Conservation (phyloP, 1,140 invertebrate species). For the Drosophila aff. region DNA sequence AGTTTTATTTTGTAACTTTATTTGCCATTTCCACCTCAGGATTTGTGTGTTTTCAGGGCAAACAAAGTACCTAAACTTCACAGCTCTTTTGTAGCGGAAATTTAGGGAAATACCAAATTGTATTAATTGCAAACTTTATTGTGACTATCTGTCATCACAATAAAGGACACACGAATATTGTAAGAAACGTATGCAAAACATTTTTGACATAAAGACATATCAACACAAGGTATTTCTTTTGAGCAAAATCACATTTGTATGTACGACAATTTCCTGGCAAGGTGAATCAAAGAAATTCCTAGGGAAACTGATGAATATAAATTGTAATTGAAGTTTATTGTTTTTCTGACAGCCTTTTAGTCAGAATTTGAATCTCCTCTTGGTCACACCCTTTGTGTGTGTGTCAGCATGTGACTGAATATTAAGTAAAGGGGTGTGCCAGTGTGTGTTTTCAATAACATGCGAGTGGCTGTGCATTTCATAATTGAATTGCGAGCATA, state of each 20-base stretch:
- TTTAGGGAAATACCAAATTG: neutral
- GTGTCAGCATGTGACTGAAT: neutral
- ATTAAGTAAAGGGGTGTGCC: slow-evolving; percentile 1
- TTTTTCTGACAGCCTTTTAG: neutral
- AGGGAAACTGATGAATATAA: slow-evolving; percentile 13
- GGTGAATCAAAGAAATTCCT: slow-evolving; percentile 5
- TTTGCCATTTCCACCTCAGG: too few species aligned
- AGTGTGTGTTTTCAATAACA: slow-evolving; percentile 43
- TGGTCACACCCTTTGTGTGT: neutral
- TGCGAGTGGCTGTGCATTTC: slow-evolving; percentile 6
- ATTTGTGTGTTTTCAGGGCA: neutral
- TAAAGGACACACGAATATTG: neutral
- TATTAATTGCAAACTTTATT: neutral
- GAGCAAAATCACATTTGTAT: neutral
- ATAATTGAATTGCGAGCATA: slow-evolving; percentile 70
- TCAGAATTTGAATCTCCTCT: neutral
- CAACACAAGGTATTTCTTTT: slow-evolving; percentile 1
- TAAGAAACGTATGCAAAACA: neutral
- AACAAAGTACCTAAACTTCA: neutral
- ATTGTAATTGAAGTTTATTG: slow-evolving; percentile 29
- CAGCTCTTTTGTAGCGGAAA: neutral
- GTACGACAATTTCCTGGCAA: neutral
- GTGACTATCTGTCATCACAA: too few species aligned
- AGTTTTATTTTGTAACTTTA: neutral
- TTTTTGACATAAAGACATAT: neutral